phyloP scores from a whole-genome alignment of 2,797 vertebrate species.

The Ptychadena robeensis region DNA sequence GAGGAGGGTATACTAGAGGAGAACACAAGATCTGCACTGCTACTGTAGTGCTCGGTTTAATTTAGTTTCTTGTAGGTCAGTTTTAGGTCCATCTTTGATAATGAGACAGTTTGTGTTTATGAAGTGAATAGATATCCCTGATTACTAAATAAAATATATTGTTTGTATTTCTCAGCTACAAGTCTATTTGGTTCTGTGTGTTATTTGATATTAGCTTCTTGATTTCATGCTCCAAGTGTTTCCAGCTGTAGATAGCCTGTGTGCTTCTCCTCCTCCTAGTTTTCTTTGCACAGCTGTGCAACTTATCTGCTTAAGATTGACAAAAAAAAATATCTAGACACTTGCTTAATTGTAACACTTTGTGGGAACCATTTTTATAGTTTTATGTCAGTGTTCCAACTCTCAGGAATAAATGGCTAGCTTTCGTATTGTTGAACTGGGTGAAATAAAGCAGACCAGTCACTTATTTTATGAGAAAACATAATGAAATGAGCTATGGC shows the following conservation, averaged over 20 bases:
- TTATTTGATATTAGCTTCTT: conserved; percentile 47
- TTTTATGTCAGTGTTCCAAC: conserved; percentile 17
- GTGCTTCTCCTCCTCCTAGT: conserved; percentile 9
- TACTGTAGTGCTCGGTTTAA: too few species aligned
- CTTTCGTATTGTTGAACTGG: background rate
- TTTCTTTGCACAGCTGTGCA: conserved; percentile 66
- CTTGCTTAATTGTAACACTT: background rate
- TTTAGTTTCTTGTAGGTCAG: too few species aligned
- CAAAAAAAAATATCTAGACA: background rate
- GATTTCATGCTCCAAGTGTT: conserved; percentile 66
- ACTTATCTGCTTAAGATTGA: conserved; percentile 12
- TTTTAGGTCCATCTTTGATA: too few species aligned
- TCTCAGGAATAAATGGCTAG: background rate
- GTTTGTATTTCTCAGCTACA: conserved; percentile 12
- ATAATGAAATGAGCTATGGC: too few species aligned
- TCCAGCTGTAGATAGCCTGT: conserved; percentile 64
- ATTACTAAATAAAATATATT: conserved; percentile 8
- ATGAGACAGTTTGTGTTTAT: background rate
- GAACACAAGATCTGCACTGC: too few species aligned
- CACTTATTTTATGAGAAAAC: background rate
- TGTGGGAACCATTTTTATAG: background rate
- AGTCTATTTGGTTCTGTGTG: conserved; percentile 25
- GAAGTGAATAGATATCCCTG: background rate
- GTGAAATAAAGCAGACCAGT: background rate
- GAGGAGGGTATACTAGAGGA: too few species aligned